Percentiles rank a stretch among this genome's conserved stretches.
phyloP scores from a whole-genome alignment of 1,140 invertebrate species.

The Olivierus martensii region DNA sequence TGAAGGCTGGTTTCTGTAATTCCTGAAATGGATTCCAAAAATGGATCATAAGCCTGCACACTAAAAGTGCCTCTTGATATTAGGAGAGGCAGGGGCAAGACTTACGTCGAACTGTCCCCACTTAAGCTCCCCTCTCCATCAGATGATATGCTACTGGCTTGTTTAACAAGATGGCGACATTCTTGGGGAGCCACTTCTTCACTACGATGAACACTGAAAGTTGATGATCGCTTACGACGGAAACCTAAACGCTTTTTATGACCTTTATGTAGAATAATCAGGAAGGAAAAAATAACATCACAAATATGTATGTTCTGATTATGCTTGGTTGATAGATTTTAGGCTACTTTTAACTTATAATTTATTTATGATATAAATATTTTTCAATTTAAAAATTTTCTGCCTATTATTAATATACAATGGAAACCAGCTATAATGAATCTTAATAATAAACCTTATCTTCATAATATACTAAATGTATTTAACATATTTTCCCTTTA shows the following conservation, averaged over 20 bases:
- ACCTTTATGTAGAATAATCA: constrained; percentile 7
- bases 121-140: constrained; percentile 69
- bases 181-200: constrained; percentile 84
- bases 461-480: too few species aligned
- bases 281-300: constrained; percentile 2
- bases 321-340: background rate
- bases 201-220: constrained; percentile 83
- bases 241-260: constrained; percentile 82
- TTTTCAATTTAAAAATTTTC: background rate
- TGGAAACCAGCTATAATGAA: background rate
- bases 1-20: too few species aligned
- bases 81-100: constrained; percentile 1
- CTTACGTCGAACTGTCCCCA: constrained; percentile 34
- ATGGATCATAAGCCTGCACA: too few species aligned
- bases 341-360: background rate
- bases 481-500: too few species aligned
- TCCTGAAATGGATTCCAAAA: too few species aligned
- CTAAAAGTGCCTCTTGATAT: too few species aligned
- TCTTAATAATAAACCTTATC: background rate
- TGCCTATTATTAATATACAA: background rate
- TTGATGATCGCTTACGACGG: constrained; percentile 76
- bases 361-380: background rate
- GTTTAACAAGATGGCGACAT: constrained; percentile 49
- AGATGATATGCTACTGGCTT: constrained; percentile 75
- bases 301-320: background rate